phyloP scores from a whole-genome alignment of 2,113 vertebrate genomes.

The Natator depressus region DNA sequence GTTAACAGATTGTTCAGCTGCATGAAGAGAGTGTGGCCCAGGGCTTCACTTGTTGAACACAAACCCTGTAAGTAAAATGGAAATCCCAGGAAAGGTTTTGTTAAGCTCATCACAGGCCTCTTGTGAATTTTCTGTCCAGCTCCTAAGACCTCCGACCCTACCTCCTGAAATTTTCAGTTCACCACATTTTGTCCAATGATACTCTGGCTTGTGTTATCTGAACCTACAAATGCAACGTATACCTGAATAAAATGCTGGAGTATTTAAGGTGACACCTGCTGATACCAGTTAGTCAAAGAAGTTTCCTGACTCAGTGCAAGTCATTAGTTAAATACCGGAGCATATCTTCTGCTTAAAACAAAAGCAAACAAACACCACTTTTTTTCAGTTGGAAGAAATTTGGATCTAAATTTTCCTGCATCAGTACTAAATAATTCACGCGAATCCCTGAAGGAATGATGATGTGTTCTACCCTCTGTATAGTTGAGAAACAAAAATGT shows the following conservation, averaged over 20 bases:
- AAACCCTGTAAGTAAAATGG: not conserved
- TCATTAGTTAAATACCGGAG: not conserved
- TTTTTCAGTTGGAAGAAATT: not conserved
- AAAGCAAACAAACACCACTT: not conserved
- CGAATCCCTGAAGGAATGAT: not conserved
- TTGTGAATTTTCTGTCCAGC: not conserved
- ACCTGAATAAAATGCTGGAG: not conserved
- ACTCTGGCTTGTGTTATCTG: not conserved
- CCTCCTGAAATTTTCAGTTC: not conserved
- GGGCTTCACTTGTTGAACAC: not conserved
- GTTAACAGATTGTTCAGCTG: accelerated
- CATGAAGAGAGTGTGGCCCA: accelerated
- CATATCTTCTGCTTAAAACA: not conserved
- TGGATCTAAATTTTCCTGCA: not conserved
- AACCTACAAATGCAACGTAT: accelerated
- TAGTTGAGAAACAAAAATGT: not conserved
- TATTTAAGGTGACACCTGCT: not conserved
- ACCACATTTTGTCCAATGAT: not conserved
- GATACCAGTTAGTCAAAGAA: not conserved
- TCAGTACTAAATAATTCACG: not conserved
- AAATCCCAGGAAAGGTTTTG: not conserved
- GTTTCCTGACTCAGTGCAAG: not conserved
- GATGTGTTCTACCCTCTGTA: not conserved
- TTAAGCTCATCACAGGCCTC: too few species aligned
- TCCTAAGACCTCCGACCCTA: not conserved